Evolutionary conservation across 2,113 vertebrate species (phyloP), one percentile per base, ranked within the genome.

Genomic region (Xiphophorus hellerii): DNA sequence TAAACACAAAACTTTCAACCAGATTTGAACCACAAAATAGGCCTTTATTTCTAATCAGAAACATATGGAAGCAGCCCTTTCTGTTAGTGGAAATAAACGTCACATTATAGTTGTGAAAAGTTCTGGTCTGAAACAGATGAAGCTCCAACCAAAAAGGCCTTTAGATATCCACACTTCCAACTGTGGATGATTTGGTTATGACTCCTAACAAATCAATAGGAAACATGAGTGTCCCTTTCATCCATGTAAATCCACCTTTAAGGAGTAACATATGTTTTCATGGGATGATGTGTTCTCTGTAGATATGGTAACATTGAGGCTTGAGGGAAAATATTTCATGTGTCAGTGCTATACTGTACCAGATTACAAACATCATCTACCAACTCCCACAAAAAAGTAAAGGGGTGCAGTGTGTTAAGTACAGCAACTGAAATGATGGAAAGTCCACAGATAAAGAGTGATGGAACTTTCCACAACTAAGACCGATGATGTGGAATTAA

Each of bases 261-360:
- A 84, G 74, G 62, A 87, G 12, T 61, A 86, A 81, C 90, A 86
- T 25, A 62, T 86, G 80, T 82, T 73, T 76, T 25, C 12, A 69
- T 4, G 17, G n/a, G 35, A 15, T 5, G 66, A 71, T 76, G 28
- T 62, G 25, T 44, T 70, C 64, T 14, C 39, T 66, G 62, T 74
- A 82, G 89, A 88, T 71, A 28, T 90, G 88, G 85, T 35, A 90
- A 69, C 73, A 69, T 71, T 88, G 77, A 82, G 74, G 69, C 73
- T 39, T 25, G 14, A 66, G 74, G 67, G 68, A 73, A 28, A 17
- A 15, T 84, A 69, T 48, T 48, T 54, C 35, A 60, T 13, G 82
- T 80, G 70, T 85, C 82, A 81, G 35, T n/a, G 78, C 63, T 31
- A 63, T 2, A 48, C 66, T 66, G 73, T 29, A 66, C 39, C 64